phyloP scores from a whole-genome alignment of 2,888 invertebrate species.

The Ferrisia virgata region DNA sequence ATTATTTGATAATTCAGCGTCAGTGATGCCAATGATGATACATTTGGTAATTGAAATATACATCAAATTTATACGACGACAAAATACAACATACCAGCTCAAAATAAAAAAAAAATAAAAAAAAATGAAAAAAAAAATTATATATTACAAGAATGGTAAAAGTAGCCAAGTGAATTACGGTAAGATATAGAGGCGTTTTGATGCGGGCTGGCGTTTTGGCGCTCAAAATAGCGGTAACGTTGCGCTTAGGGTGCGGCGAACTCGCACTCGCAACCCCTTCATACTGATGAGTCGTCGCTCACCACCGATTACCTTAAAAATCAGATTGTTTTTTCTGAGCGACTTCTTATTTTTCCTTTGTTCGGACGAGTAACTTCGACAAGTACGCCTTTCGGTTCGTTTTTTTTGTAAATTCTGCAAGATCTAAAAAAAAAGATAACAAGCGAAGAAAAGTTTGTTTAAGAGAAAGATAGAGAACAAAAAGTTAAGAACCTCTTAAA shows the following conservation, averaged over 20 bases:
- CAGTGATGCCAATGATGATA: constrained; percentile 20
- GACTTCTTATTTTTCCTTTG: constrained; percentile 81
- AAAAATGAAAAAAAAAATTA: background rate
- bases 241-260: constrained; percentile 42
- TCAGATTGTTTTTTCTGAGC: constrained; percentile 95
- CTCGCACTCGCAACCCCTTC: constrained; percentile 35
- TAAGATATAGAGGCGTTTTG: constrained; percentile 39
- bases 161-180: constrained; percentile 33
- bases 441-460: constrained; percentile 51
- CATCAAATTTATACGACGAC: constrained; percentile 7
- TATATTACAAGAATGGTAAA: constrained; percentile 9
- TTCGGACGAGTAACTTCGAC: constrained; percentile 79
- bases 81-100: constrained; percentile 1
- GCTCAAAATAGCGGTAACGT: constrained; percentile 39
- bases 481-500: constrained; percentile 34
- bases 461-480: constrained; percentile 50
- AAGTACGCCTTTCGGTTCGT: constrained; percentile 95
- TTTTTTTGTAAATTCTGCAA: constrained; percentile 99
- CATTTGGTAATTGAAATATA: constrained; percentile 4
- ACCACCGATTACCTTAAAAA: constrained; percentile 85
- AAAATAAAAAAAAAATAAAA: constrained; percentile 7
- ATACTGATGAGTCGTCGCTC: constrained; percentile 43
- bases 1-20: constrained; percentile 2
- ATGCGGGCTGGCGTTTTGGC: constrained; percentile 36
- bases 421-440: constrained; percentile 67